Evolutionary conservation across 2,797 vertebrate species (phyloP), one percentile per base, ranked within the genome.

Genomic region (Falco rusticolus): DNA sequence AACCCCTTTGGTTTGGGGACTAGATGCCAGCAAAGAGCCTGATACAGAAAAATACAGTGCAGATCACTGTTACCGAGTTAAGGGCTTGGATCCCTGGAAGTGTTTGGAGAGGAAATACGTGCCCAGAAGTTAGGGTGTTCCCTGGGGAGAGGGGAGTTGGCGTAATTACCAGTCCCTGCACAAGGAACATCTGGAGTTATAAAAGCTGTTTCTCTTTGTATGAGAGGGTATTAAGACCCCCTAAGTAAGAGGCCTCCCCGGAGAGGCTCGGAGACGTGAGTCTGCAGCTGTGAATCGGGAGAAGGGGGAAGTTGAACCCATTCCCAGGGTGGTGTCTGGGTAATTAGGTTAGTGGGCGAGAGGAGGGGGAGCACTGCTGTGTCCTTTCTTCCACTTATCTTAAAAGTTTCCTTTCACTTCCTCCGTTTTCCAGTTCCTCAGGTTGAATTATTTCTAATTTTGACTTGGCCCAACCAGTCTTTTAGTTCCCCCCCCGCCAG

Each of bases 251-350:
- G 11, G 41, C 60, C 21, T 81, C 19, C 50, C 37, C 24, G 1
- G 1, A 4, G 66, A 70, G 39, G 24, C 77, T 47, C 50, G 54
- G 71, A 86, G 70, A 31, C 18, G 1, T 16, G 43, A 72, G 33
- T 87, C 72, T 79, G 64, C 60, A 57, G 45, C 54, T 94, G 70
- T 92, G 34, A 61, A 57, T 90, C 57, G 14, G 48, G 50, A 93
- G 57, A 43, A 34, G 13, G 13, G 28, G 45, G 25, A 18, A 89
- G 47, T 1, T 82, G 77, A 87, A 90, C 41, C n/a, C 5, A 0
- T 72, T 88, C 0, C 0, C 34, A 43, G 51, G n/a, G 31, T 75
- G 57, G 28, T 89, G 33, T 70, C 68, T 90, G 56, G 24, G 31
- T 83, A 39, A 70, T 66, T 29, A 47, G 66, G 74, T 71, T 82